phyloP scores from a whole-genome alignment of 2,888 invertebrate genomes.

The Leptinotarsa juncta region DNA sequence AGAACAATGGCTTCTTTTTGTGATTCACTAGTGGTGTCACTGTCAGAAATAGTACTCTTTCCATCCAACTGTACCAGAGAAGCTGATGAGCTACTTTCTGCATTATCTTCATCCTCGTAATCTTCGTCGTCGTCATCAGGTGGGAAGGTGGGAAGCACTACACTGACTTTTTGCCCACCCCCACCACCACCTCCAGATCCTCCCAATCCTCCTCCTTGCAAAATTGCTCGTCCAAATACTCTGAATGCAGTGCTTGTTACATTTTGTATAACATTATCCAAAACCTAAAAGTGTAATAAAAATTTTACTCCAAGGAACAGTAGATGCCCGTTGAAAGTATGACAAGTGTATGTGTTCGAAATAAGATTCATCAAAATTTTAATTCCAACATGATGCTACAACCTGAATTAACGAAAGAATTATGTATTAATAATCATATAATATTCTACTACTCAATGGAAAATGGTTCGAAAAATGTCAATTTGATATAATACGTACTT shows the following conservation, averaged over 20 bases:
- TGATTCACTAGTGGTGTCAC: background rate
- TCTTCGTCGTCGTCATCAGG: slow-evolving; percentile 76
- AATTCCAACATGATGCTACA: too few relatives aligned
- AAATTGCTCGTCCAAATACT: slow-evolving; percentile 79
- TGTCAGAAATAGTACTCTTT: slow-evolving; percentile 2
- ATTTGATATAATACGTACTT: too few relatives aligned
- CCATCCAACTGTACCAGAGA: background rate
- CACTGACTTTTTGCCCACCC: slow-evolving; percentile 70
- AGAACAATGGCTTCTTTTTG: background rate
- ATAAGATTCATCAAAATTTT: too few relatives aligned
- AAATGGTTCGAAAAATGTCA: too few relatives aligned
- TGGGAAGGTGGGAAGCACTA: slow-evolving; percentile 75
- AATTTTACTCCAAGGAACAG: background rate
- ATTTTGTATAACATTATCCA: slow-evolving; percentile 83
- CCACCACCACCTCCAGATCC: slow-evolving; percentile 67
- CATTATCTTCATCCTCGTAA: slow-evolving; percentile 65
- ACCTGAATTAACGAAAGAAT: too few relatives aligned
- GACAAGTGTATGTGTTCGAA: too few relatives aligned
- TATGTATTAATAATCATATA: too few relatives aligned
- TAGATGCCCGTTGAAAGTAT: too few relatives aligned
- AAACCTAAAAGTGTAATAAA: slow-evolving; percentile 68
- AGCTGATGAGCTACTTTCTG: slow-evolving; percentile 32
- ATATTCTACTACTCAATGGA: too few relatives aligned
- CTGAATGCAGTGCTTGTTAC: slow-evolving; percentile 79
- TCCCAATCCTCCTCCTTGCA: slow-evolving; percentile 71